Evolutionary conservation across 2,797 vertebrate species (phyloP).

Genomic region (Micrastur ruficollis): DNA sequence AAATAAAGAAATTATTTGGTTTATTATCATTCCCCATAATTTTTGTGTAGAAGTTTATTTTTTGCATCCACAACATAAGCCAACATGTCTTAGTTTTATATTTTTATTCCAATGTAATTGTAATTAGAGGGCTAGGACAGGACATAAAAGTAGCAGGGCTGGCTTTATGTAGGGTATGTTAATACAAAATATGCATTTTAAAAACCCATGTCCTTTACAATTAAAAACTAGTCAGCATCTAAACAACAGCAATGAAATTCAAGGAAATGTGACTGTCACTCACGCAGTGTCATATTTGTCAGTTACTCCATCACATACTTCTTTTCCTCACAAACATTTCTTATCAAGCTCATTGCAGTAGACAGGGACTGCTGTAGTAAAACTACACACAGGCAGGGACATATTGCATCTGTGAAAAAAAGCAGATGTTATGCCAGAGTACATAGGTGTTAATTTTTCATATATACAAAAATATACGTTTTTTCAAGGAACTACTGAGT

Average conservation of each 20-base stretch:
- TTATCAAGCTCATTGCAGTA: not conserved
- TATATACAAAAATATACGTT: fast-evolving
- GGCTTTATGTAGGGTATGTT: not conserved
- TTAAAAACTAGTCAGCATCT: not conserved
- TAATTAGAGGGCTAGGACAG: not conserved
- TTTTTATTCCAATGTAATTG: not conserved
- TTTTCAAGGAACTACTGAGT: not conserved
- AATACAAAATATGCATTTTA: not conserved
- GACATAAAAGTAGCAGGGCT: not conserved
- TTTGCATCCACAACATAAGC: not conserved
- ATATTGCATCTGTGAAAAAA: not conserved
- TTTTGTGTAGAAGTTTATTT: not conserved
- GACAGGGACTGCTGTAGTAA: not conserved
- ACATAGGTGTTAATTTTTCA: not conserved
- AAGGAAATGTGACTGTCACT: not conserved
- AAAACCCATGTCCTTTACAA: fast-evolving
- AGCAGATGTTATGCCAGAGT: not conserved
- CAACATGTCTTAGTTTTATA: not conserved
- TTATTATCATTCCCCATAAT: not conserved
- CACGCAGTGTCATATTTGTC: not conserved
- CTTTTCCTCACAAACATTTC: not conserved
- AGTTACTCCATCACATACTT: not conserved
- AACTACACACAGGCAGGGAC: not conserved
- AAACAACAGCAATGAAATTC: not conserved
- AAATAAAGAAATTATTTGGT: not conserved